These are phyloP conservation scores for Drosophila parvula DNA, from an alignment of 1,140 invertebrate genomes.

Conservation along the genomic window DNA sequence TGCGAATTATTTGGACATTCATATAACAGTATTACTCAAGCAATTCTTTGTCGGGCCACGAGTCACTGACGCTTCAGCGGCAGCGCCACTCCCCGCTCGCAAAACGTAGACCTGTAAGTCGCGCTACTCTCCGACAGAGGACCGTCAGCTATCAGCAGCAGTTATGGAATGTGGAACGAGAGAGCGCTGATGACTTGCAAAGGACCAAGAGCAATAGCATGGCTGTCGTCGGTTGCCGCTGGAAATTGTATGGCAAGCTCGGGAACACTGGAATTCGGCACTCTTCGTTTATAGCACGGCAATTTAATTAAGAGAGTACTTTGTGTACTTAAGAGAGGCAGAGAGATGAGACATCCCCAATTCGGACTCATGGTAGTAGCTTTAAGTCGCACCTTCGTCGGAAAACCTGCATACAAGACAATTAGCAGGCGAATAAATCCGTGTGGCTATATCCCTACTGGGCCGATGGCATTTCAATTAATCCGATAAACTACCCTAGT, in stretches of 20 bases:
- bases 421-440: not conserved
- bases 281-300: constrained; percentile 33
- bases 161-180: constrained; percentile 55
- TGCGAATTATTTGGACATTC: constrained; percentile 8
- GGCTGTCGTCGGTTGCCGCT: constrained; percentile 3
- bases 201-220: not conserved
- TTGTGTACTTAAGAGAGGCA: constrained; percentile 64
- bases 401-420: not conserved
- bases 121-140: constrained; percentile 18
- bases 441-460: not conserved
- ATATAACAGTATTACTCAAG: constrained; percentile 23
- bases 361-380: no score
- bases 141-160: constrained; percentile 72
- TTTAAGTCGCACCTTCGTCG: not conserved
- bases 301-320: constrained; percentile 58
- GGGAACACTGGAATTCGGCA: constrained; percentile 35
- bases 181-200: constrained; percentile 27
- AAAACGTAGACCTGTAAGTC: constrained; percentile 47
- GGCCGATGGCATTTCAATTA: constrained; percentile 7
- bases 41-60: constrained; percentile 11
- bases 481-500: constrained; percentile 18
- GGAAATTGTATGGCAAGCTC: constrained; percentile 54
- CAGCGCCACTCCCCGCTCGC: constrained; percentile 41
- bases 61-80: not conserved
- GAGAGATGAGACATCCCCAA: not conserved